These are phyloP conservation scores for Psylliodes chrysocephalus DNA, from an alignment of 2,888 invertebrate genomes.

Conservation along the genomic window DNA sequence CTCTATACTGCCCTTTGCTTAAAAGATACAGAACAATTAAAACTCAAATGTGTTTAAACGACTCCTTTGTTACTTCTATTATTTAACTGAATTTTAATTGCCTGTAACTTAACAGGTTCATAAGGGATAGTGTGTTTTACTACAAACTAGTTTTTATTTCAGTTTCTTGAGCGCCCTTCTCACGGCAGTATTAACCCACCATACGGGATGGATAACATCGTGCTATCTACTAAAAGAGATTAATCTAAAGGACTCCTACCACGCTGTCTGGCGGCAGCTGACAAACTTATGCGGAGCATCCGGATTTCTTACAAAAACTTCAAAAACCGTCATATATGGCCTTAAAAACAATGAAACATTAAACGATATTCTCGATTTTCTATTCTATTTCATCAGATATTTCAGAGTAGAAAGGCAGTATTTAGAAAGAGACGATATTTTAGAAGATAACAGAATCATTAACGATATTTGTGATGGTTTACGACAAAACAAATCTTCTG, in stretches of 20 bases:
- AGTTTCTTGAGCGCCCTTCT: slow-evolving; percentile 91
- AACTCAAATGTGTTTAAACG: too few species aligned
- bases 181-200: slow-evolving; percentile 89
- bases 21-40: too few species aligned
- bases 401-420: slow-evolving; percentile 20
- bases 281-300: slow-evolving; percentile 88
- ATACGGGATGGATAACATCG: slow-evolving; percentile 91
- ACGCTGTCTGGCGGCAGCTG: slow-evolving; percentile 91
- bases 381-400: slow-evolving; percentile 82
- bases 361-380: slow-evolving; percentile 77
- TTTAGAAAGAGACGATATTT: slow-evolving; percentile 21
- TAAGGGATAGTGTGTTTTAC: too few species aligned
- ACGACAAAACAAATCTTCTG: not conserved
- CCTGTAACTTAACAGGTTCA: too few species aligned
- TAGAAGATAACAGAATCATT: slow-evolving; percentile 22
- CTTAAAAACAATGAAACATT: slow-evolving; percentile 76
- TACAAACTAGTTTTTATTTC: too few species aligned
- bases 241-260: slow-evolving; percentile 70
- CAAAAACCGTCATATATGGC: slow-evolving; percentile 84
- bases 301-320: slow-evolving; percentile 79
- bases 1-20: too few species aligned
- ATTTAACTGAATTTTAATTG: too few species aligned
- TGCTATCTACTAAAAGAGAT: slow-evolving; percentile 64
- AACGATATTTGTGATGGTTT: slow-evolving; percentile 25
- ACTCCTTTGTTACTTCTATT: too few species aligned